A percentile compares a stretch with the other conserved stretches of the same genome.
phyloP scores from a whole-genome alignment of 2,113 vertebrate species.

The Ceuthmochares aereus region DNA sequence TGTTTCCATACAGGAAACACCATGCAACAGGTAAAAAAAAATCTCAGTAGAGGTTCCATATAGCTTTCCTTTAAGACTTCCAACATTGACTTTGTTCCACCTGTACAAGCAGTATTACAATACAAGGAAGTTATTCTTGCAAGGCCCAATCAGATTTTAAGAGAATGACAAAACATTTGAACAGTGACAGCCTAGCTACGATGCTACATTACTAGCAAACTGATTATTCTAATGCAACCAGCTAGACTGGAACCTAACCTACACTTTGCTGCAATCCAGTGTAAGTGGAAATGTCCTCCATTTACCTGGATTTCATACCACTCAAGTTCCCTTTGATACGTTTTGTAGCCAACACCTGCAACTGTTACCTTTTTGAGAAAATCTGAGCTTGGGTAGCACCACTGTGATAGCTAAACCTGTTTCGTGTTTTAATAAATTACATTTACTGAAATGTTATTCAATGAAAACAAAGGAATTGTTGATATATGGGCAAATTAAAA shows the following conservation, averaged over 20 bases:
- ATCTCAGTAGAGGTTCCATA: not conserved
- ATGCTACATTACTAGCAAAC: not conserved
- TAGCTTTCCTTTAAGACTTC: not conserved
- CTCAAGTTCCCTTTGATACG: not conserved
- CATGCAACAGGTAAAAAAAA: not conserved
- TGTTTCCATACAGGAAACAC: not conserved
- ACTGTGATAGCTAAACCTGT: not conserved
- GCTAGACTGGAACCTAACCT: not conserved
- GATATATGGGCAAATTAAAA: not conserved
- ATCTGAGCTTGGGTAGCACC: not conserved
- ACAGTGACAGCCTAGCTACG: not conserved
- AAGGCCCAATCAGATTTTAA: not conserved
- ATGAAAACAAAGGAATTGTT: not conserved
- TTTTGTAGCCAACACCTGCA: not conserved
- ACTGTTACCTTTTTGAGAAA: constrained; percentile 20
- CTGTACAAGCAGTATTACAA: not conserved
- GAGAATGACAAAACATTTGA: not conserved
- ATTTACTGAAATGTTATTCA: constrained; percentile 9
- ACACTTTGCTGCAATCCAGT: not conserved
- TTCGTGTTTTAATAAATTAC: constrained; percentile 1
- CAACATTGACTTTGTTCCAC: not conserved
- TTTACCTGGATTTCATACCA: not conserved
- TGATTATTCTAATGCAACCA: not conserved
- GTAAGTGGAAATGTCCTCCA: not conserved
- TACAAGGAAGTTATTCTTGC: not conserved